Evolutionary conservation across 2,888 invertebrate genomes (phyloP).

Genomic region (Tenodera sinensis): DNA sequence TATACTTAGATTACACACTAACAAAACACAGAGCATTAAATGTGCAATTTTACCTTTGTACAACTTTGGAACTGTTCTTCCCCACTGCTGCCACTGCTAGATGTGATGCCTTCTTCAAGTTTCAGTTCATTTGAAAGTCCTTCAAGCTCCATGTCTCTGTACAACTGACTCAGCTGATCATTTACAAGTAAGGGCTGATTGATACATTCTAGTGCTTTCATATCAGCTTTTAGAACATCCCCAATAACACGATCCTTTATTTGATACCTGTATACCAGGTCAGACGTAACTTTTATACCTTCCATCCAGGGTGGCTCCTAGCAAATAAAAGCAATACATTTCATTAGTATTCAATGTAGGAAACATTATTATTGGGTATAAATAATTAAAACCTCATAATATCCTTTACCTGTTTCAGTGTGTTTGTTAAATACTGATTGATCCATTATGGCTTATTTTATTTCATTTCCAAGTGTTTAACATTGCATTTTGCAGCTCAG

Average conservation of each 20-base stretch:
- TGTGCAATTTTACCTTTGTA: neutral
- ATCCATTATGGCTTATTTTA: no score
- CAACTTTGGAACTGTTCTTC: constrained; percentile 20
- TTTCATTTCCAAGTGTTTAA: no score
- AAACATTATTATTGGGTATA: no score
- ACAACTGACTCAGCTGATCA: constrained; percentile 68
- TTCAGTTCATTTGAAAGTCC: constrained; percentile 56
- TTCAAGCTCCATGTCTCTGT: constrained; percentile 61
- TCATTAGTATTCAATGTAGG: no score
- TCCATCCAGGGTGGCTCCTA: constrained; percentile 62
- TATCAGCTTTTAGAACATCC: constrained; percentile 61
- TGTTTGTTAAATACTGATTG: no score
- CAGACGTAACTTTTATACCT: constrained; percentile 60
- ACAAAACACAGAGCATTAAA: no score
- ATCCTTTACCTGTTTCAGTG: no score
- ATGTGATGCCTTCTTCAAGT: constrained; percentile 56
- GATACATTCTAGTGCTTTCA: constrained; percentile 52
- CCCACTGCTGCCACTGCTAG: constrained; percentile 38
- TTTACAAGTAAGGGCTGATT: constrained; percentile 66
- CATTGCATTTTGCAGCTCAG: no score
- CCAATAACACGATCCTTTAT: constrained; percentile 53
- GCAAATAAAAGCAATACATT: neutral
- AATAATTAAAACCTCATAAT: no score
- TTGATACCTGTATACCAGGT: constrained; percentile 68
- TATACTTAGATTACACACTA: no score